Percentiles rank a stretch among this genome's conserved stretches.
These are phyloP conservation scores for Mormyrus lacerda DNA, from an alignment of 2,113 vertebrate species.

Conservation along the genomic window DNA sequence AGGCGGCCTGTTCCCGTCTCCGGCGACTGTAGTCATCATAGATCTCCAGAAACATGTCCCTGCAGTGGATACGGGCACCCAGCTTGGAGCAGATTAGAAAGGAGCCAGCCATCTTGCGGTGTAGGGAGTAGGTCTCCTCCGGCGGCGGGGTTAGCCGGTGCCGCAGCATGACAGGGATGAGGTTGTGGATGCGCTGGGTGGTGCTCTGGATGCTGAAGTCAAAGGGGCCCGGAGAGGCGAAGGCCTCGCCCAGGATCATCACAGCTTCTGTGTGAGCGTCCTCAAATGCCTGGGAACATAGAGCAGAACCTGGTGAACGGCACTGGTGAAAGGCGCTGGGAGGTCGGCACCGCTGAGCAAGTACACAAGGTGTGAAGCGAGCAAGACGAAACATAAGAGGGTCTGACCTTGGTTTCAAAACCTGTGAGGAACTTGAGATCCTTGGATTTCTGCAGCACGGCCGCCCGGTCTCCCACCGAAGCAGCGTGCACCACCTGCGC, in stretches of 20 bases:
- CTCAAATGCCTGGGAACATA: slow-evolving; percentile 59
- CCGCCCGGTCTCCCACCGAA: slow-evolving; percentile 65
- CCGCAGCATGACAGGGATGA: slow-evolving; percentile 73
- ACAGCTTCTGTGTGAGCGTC: slow-evolving; percentile 80
- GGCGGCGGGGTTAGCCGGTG: slow-evolving; percentile 79
- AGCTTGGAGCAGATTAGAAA: slow-evolving; percentile 86
- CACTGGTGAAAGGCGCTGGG: not conserved
- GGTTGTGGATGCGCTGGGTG: slow-evolving; percentile 67
- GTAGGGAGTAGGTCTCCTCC: slow-evolving; percentile 80
- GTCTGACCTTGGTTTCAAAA: slow-evolving; percentile 75
- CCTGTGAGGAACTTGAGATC: slow-evolving; percentile 82
- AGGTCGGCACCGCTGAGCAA: not conserved
- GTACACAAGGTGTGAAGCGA: not conserved
- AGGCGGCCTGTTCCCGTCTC: slow-evolving; percentile 33
- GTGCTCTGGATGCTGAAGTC: slow-evolving; percentile 75
- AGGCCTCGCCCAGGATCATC: slow-evolving; percentile 84
- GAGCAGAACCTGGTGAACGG: not conserved
- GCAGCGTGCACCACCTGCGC: slow-evolving; percentile 78
- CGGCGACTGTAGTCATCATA: slow-evolving; percentile 55
- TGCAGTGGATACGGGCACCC: slow-evolving; percentile 63
- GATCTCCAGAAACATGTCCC: slow-evolving; percentile 69
- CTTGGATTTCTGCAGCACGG: slow-evolving; percentile 73
- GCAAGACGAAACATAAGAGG: not conserved
- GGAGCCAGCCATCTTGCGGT: slow-evolving; percentile 84
- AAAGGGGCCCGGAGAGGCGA: slow-evolving; percentile 62